phyloP scores from a whole-genome alignment of 2,888 invertebrate species.

The Eupeodes luniger region DNA sequence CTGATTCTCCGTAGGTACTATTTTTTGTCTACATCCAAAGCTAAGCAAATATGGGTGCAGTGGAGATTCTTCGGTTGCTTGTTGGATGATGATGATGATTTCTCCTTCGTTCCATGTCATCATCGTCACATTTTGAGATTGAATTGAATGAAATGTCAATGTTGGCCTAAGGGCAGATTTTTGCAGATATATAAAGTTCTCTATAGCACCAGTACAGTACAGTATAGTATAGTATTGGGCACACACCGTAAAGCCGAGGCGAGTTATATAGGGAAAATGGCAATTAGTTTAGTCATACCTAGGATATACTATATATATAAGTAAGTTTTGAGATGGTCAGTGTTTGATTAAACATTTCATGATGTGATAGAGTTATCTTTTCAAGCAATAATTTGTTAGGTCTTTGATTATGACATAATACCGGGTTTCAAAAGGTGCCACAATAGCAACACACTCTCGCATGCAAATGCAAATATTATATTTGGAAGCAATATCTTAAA shows the following conservation, averaged over 20 bases:
- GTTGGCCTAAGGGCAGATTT: slow-evolving; percentile 71
- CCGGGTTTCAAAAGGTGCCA: background rate
- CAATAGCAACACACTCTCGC: background rate
- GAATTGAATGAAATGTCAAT: slow-evolving; percentile 79
- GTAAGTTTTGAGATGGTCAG: slow-evolving; percentile 19
- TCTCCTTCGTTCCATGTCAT: slow-evolving; percentile 58
- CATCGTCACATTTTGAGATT: slow-evolving; percentile 69
- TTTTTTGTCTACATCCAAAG: slow-evolving; percentile 14
- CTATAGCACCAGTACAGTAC: too few relatives aligned
- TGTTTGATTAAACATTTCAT: slow-evolving; percentile 47
- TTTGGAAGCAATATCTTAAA: background rate
- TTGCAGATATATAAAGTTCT: slow-evolving; percentile 41
- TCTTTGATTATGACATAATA: slow-evolving; percentile 22
- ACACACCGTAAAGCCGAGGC: background rate
- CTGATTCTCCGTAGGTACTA: background rate
- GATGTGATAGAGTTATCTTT: slow-evolving; percentile 24
- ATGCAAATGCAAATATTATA: background rate
- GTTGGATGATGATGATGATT: slow-evolving; percentile 32
- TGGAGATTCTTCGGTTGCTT: slow-evolving; percentile 20
- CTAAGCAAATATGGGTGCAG: slow-evolving; percentile 30
- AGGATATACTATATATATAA: background rate
- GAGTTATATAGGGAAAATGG: slow-evolving; percentile 32
- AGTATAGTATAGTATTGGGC: too few relatives aligned
- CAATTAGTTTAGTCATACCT: slow-evolving; percentile 8
- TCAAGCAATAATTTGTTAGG: slow-evolving; percentile 25